These are phyloP conservation scores for Brachionus koreanus DNA, from an alignment of 1,140 invertebrate genomes.

Conservation along the genomic window DNA sequence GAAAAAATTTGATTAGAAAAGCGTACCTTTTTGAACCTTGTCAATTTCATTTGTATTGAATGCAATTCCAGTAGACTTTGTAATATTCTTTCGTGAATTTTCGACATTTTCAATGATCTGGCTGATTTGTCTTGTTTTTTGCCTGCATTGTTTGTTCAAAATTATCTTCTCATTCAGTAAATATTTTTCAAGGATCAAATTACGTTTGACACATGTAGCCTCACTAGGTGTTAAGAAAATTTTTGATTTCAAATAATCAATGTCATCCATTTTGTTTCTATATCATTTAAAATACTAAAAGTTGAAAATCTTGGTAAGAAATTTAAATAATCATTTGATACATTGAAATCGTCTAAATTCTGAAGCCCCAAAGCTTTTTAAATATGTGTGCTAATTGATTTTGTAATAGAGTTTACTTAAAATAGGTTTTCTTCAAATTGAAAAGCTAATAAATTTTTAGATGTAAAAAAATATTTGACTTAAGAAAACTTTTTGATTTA, in stretches of 20 bases:
- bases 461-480: not conserved
- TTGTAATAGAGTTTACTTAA: not conserved
- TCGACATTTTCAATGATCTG: not conserved
- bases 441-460: not conserved
- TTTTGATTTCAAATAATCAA: not conserved
- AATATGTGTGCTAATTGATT: not conserved
- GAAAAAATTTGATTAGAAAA: not conserved
- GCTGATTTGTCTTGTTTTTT: not conserved
- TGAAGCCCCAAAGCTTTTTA: not conserved
- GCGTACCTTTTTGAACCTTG: not conserved
- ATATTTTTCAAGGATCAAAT: not conserved
- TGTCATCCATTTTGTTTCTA: not conserved
- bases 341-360: not conserved
- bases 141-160: not conserved
- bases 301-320: not conserved
- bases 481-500: not conserved
- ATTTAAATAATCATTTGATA: not conserved
- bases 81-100: not conserved
- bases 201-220: not conserved
- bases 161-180: not conserved
- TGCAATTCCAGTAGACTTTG: not conserved
- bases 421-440: not conserved
- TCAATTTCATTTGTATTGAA: not conserved
- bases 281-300: not conserved
- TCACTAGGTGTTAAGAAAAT: not conserved